Conservation (phyloP, 2,888 invertebrate species). For the Ditylenchus weischeri region DNA sequence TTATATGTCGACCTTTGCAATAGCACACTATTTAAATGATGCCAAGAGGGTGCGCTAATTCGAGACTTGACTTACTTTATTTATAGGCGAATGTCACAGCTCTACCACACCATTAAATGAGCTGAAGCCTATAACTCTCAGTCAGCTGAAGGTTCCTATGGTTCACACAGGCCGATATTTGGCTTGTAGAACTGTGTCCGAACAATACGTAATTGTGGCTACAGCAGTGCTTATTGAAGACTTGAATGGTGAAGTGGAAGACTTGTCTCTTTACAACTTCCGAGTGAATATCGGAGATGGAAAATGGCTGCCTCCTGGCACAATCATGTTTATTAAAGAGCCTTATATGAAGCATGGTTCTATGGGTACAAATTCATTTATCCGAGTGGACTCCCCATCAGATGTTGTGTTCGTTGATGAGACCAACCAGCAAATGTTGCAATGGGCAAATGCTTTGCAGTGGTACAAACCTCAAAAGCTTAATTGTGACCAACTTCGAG, state of each 20-base stretch:
- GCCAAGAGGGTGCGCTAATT: too few relatives aligned
- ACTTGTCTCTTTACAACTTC: slow-evolving; percentile 21
- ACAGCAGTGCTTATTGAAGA: slow-evolving; percentile 19
- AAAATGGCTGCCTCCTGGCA: slow-evolving; percentile 11
- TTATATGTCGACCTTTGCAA: too few relatives aligned
- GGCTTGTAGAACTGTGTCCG: slow-evolving; percentile 8
- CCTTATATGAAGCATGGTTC: slow-evolving; percentile 18
- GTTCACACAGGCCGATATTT: slow-evolving; percentile 24
- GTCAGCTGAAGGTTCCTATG: slow-evolving; percentile 18
- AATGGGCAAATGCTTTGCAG: slow-evolving; percentile 10
- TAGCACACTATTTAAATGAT: too few relatives aligned
- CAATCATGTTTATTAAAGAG: slow-evolving; percentile 17
- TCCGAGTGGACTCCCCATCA: slow-evolving; percentile 19
- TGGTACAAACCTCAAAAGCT: slow-evolving; percentile 18
- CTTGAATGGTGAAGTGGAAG: slow-evolving; percentile 18
- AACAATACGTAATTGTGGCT: slow-evolving; percentile 12
- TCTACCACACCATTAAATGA: slow-evolving; percentile 15
- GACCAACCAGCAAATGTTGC: slow-evolving; percentile 13
- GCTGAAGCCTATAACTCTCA: slow-evolving; percentile 18
- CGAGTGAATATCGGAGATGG: slow-evolving; percentile 15
- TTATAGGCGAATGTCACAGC: slow-evolving; percentile 15
- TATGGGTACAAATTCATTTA: neutral
- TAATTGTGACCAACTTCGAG: neutral
- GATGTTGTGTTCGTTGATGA: slow-evolving; percentile 24
- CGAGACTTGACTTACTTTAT: neutral